Conservation (phyloP, 2,113 vertebrate species). For the Cryptomyrus ogoouensis region DNA sequence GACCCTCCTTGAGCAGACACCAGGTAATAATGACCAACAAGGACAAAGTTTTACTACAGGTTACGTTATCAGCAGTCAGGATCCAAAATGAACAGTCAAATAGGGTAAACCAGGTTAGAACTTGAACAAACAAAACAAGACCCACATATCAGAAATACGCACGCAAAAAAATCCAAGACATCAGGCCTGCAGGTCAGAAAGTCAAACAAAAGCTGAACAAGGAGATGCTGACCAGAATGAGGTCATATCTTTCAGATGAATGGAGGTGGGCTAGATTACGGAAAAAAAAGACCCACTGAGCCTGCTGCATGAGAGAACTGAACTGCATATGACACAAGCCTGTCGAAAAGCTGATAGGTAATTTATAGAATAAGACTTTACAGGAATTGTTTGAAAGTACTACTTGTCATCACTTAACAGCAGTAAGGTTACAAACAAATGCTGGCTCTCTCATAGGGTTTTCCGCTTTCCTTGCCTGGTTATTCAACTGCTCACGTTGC, state of each 20-base stretch:
- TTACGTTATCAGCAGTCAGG: neutral
- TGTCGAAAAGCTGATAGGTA: neutral
- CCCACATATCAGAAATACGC: neutral
- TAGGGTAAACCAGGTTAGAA: neutral
- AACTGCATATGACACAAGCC: neutral
- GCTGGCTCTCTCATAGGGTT: neutral
- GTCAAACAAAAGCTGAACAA: neutral
- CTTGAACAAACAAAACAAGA: neutral
- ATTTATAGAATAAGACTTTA: neutral
- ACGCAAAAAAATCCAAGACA: neutral
- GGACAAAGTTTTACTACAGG: neutral
- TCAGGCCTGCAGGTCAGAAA: neutral
- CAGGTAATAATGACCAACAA: neutral
- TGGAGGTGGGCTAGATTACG: neutral
- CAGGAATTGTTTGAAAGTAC: neutral
- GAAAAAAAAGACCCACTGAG: neutral
- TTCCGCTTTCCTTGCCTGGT: slow-evolving; percentile 63
- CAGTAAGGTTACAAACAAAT: neutral
- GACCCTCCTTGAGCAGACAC: too few relatives aligned
- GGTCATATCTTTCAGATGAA: neutral
- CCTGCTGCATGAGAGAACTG: neutral
- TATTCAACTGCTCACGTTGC: slow-evolving; percentile 75
- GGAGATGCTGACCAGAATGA: neutral
- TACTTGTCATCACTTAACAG: neutral
- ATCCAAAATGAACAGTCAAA: neutral